Evolutionary conservation across 2,797 vertebrate species (phyloP).

Genomic region (Cebuella pygmaea): DNA sequence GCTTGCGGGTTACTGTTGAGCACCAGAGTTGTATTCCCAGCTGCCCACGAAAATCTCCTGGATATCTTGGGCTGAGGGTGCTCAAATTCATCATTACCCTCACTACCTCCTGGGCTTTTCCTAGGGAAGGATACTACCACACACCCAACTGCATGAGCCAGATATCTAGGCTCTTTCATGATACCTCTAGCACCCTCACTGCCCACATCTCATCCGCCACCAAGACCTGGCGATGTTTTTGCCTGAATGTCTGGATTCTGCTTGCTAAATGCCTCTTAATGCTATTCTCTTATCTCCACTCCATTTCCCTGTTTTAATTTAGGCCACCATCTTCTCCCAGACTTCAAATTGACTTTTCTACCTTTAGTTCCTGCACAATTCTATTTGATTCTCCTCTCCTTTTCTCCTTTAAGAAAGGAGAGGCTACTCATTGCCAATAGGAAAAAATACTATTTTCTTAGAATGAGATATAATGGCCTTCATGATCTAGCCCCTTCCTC

Average conservation of each 20-base stretch:
- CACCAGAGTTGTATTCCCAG: neutral
- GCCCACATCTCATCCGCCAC: neutral
- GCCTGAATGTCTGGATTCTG: neutral
- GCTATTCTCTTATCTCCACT: neutral
- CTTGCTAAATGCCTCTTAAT: neutral
- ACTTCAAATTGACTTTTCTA: neutral
- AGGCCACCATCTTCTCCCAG: neutral
- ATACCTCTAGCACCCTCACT: neutral
- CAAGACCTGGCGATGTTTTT: neutral
- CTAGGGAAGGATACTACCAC: neutral
- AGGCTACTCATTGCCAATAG: neutral
- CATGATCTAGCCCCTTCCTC: neutral
- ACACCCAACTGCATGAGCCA: neutral
- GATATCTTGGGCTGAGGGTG: neutral
- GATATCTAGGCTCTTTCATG: neutral
- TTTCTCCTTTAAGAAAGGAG: neutral
- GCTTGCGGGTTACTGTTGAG: neutral
- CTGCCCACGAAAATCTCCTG: neutral
- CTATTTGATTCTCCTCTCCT: neutral
- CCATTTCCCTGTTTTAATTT: neutral
- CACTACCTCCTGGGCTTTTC: neutral
- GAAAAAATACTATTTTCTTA: neutral
- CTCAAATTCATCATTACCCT: neutral
- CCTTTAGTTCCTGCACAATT: neutral
- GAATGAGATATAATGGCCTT: neutral